Conservation (phyloP, 2,888 invertebrate genomes). For the Campopleginae sp. region DNA sequence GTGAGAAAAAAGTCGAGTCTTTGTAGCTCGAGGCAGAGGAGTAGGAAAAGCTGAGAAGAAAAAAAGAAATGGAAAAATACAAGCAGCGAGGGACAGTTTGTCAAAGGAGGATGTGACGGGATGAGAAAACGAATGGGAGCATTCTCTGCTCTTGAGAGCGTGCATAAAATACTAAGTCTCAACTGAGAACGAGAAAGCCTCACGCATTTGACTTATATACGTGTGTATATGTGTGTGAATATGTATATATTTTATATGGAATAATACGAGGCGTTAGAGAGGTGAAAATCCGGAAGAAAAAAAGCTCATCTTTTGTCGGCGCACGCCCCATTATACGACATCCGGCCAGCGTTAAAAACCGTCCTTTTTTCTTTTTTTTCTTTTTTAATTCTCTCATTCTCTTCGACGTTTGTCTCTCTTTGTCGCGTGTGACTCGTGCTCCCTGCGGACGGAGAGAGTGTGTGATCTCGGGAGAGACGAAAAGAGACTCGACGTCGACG, state of each 20-base stretch:
- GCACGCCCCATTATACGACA: conserved; percentile 76
- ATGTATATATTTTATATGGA: conserved; percentile 8
- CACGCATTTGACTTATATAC: conserved; percentile 13
- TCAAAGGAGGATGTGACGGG: conserved; percentile 58
- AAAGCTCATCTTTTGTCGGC: conserved; percentile 75
- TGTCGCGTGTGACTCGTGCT: conserved; percentile 32
- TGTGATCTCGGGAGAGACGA: conserved; percentile 46
- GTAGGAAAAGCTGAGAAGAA: conserved; percentile 16
- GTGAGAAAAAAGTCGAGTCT: conserved; percentile 34
- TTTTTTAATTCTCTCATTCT: conserved; percentile 12
- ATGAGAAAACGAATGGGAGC: conserved; percentile 54
- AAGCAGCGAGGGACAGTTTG: conserved; percentile 57
- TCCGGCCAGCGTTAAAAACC: conserved; percentile 73
- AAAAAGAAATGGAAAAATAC: conserved; percentile 28
- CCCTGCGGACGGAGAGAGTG: conserved; percentile 6
- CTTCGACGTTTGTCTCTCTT: conserved; percentile 2
- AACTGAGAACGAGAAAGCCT: conserved; percentile 33
- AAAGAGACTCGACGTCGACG: conserved; percentile 44
- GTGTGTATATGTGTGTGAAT: background rate
- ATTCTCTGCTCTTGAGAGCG: conserved; percentile 54
- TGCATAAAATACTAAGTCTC: conserved; percentile 61
- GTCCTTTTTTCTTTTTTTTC: conserved; percentile 29
- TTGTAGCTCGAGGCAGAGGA: conserved; percentile 36
- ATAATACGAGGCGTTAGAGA: conserved; percentile 62
- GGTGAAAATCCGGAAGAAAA: conserved; percentile 69